Evolutionary conservation across 2,113 vertebrate genomes (phyloP), one percentile per base, ranked within the genome.

Genomic region (Paraplagusia blochii): DNA sequence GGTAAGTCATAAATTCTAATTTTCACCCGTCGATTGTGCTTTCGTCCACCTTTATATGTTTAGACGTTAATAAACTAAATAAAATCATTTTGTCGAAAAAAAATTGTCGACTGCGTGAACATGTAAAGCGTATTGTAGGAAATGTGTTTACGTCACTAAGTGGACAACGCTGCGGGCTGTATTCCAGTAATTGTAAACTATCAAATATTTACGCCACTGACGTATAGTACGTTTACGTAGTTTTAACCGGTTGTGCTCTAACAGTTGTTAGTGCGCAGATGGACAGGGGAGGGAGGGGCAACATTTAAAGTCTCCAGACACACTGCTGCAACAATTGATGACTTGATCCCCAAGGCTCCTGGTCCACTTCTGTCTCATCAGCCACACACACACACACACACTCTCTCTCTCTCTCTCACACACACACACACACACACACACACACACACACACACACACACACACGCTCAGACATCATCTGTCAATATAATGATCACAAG

Each of bases 321-420:
- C 54, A 59, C 77, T 49, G 59, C 46, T 59, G 70, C 63, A 68
- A 81, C 83, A 82, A 80, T 83, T 62, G 81, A 83, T 22, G 67
- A 73, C 71, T 81, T 65, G 74, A 86, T 81, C 77, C 85, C 79
- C 85, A 67, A 79, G 68, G 70, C 84, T 83, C 74, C 63, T 84
- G 84, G 74, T 78, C 85, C 81, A 87, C 76, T 83, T 87, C 64
- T 52, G 66, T 76, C 58, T 74, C 64, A 58, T 70, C 63, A 80
- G 44, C 9, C 53, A 46, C 66, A 44, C 66, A 33, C 61, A 19
- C 54, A 53, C 65, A 53, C 45, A 52, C 66, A 15, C 63, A 22
- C 49, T 45, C 64, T 55, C 38, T 58, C 51, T 39, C 58, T 58
- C 38, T 58, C 51, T 39, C 58, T 58, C 72, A 57, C 52, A 49